Conservation (phyloP, 2,888 invertebrate genomes). For the Melieria omissa region DNA sequence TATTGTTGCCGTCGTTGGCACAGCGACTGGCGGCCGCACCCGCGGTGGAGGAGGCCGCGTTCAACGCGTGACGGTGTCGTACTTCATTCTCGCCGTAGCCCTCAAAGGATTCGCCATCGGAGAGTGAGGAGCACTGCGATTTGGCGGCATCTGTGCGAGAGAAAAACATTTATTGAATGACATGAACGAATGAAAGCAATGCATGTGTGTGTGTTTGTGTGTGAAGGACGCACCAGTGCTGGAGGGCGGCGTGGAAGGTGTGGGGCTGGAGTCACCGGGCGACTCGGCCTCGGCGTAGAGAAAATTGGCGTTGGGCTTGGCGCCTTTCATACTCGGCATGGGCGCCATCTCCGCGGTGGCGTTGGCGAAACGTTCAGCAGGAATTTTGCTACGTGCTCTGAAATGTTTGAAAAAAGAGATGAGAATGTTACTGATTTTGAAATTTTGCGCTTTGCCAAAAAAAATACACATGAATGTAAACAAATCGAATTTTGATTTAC, state of each 20-base stretch:
- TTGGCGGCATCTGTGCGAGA: slow-evolving; percentile 59
- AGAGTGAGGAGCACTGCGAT: slow-evolving; percentile 71
- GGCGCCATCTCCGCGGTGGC: slow-evolving; percentile 43
- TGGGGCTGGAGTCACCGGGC: slow-evolving; percentile 64
- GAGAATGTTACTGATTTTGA: too few relatives aligned
- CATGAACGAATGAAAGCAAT: background rate
- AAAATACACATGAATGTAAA: background rate
- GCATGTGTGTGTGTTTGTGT: background rate
- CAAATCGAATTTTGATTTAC: background rate
- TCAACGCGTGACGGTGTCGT: slow-evolving; percentile 42
- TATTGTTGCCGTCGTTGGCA: slow-evolving; percentile 56
- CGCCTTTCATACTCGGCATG: slow-evolving; percentile 46
- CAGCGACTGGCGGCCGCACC: slow-evolving; percentile 6
- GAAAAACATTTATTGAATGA: background rate
- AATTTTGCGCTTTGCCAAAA: too few relatives aligned
- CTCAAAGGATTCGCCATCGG: slow-evolving; percentile 85
- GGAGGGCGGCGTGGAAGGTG: slow-evolving; percentile 65
- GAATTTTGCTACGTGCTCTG: too few relatives aligned
- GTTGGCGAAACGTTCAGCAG: too few relatives aligned
- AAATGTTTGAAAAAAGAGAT: too few relatives aligned
- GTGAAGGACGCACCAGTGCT: slow-evolving; percentile 59
- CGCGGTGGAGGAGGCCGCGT: slow-evolving; percentile 34
- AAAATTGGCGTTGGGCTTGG: slow-evolving; percentile 43
- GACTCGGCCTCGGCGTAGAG: slow-evolving; percentile 47
- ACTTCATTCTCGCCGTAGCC: slow-evolving; percentile 77